Conservation (phyloP, 2,888 invertebrate genomes). For the Tetheella fluctuosa region DNA sequence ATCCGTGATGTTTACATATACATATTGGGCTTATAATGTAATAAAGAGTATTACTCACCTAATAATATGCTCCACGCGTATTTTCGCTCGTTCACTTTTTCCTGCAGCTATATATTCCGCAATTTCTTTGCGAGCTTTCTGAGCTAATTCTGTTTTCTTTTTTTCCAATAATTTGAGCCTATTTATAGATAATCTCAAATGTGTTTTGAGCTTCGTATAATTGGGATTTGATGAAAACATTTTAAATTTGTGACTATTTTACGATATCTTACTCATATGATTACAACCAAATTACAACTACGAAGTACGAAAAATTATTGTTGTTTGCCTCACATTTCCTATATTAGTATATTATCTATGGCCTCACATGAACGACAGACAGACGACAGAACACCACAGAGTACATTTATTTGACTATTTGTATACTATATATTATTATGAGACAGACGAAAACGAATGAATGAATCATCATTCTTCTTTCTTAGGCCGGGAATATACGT, state of each 20-base stretch:
- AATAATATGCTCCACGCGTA: conserved; percentile 99
- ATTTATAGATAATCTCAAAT: conserved; percentile 95
- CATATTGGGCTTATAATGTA: neutral
- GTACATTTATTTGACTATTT: no score
- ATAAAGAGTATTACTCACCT: conserved; percentile 72
- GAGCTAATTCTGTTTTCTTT: conserved; percentile 98
- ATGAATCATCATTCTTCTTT: no score
- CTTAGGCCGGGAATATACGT: no score
- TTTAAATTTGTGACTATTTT: conserved; percentile 39
- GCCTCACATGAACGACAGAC: no score
- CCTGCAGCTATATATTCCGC: conserved; percentile 96
- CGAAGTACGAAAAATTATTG: conserved; percentile 10
- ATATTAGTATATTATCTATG: no score
- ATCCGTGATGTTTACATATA: neutral
- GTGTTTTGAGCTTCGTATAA: conserved; percentile 98
- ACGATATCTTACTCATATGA: conserved; percentile 20
- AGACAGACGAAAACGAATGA: no score
- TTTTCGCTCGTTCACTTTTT: conserved; percentile 95
- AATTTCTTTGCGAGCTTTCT: conserved; percentile 98
- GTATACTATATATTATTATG: no score
- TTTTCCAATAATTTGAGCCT: conserved; percentile 97
- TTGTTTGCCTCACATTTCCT: neutral
- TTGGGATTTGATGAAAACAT: conserved; percentile 97
- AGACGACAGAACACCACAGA: no score
- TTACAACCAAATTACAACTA: conserved; percentile 8